Conservation (phyloP, 2,888 invertebrate genomes). For the Luffia ferchaultella region DNA sequence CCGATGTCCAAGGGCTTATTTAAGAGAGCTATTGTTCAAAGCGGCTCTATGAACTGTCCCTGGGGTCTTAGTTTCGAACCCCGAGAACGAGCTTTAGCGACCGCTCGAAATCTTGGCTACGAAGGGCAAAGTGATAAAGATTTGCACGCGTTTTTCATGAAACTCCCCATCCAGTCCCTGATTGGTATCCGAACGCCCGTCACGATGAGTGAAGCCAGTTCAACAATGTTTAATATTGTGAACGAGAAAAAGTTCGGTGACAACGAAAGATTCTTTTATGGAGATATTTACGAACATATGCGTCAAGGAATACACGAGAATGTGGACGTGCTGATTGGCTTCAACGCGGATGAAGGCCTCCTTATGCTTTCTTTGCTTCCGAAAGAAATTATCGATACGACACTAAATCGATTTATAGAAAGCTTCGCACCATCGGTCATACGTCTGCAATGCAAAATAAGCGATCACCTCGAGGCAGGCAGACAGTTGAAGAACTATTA, state of each 20-base stretch:
- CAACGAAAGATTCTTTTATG: too few relatives aligned
- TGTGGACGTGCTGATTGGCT: slow-evolving; percentile 48
- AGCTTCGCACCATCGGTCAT: slow-evolving; percentile 28
- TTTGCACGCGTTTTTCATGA: too few relatives aligned
- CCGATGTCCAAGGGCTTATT: slow-evolving; percentile 15
- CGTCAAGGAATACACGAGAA: slow-evolving; percentile 2
- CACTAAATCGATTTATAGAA: slow-evolving; percentile 26
- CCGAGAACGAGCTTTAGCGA: too few relatives aligned
- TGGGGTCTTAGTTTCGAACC: too few relatives aligned
- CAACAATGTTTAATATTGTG: slow-evolving; percentile 15
- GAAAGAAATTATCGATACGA: slow-evolving; percentile 18
- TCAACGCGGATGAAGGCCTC: slow-evolving; percentile 73
- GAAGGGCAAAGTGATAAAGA: slow-evolving; percentile 31
- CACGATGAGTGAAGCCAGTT: slow-evolving; percentile 17
- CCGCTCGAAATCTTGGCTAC: too few relatives aligned
- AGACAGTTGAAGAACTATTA: slow-evolving; percentile 28
- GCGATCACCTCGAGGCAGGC: slow-evolving; percentile 27
- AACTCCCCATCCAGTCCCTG: slow-evolving; percentile 26
- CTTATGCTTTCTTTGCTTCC: slow-evolving; percentile 15
- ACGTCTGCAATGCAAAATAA: slow-evolving; percentile 19
- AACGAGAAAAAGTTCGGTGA: slow-evolving; percentile 12
- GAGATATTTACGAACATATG: not conserved
- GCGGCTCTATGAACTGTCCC: too few relatives aligned
- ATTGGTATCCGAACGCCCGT: slow-evolving; percentile 20
- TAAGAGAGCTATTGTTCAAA: too few relatives aligned